Conservation (phyloP, 2,113 vertebrate genomes). For the Halichoerus grypus region DNA sequence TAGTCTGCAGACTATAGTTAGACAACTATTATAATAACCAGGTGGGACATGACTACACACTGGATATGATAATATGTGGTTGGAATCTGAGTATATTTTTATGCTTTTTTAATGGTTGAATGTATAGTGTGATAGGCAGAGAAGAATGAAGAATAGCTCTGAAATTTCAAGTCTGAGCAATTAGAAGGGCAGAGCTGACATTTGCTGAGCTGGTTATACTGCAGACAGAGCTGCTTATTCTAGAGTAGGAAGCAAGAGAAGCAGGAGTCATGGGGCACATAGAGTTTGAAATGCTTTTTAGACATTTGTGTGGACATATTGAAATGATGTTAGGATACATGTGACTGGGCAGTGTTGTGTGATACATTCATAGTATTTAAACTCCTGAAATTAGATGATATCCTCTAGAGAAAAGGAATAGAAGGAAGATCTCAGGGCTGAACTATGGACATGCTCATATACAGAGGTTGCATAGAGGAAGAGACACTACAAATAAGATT, state of each 20-base stretch:
- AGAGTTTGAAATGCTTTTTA: background rate
- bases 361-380: background rate
- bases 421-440: background rate
- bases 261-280: no score
- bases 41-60: fast-evolving
- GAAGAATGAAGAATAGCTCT: background rate
- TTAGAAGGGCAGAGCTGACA: background rate
- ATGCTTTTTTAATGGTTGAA: background rate
- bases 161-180: background rate
- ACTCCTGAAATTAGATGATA: background rate
- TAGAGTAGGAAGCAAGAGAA: background rate
- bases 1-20: background rate
- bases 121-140: background rate
- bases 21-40: background rate
- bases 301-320: background rate
- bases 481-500: background rate
- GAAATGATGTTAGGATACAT: background rate
- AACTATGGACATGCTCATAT: background rate
- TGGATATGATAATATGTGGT: background rate
- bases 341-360: background rate
- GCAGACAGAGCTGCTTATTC: background rate
- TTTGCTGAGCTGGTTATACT: background rate
- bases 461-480: background rate
- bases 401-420: background rate
- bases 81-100: background rate